Base-by-base conservation (phyloP, 2,113 vertebrate species). In the Cephalopterus ornatus region DNA sequence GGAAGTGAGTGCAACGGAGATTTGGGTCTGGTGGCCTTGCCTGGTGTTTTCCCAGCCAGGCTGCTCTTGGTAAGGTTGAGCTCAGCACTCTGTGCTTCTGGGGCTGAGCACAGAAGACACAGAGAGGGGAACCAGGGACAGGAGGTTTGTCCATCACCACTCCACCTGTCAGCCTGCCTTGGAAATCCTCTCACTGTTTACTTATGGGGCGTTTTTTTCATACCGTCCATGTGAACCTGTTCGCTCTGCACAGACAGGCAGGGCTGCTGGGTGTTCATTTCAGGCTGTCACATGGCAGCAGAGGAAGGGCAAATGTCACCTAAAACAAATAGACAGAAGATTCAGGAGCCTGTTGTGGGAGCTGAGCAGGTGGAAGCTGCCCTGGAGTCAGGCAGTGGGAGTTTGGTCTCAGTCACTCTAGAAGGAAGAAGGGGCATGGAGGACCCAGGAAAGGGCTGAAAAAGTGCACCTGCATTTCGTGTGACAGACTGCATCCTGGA, bases 1-100 rank as follows among this genome's bases (percentile, higher is more conserved):
- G 94, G 99, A 99, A 98, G 99, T 99, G 97, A 98, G 98, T 95
- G 50, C 74, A 63, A 7, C 5, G 17, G 21, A 50, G 24, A 17
- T 46, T 82, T 71, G 66, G 49, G 30, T 26, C 26, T 0, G 0
- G 9, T 42, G 39, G n/a, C 39, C 42, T 47, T 68, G 42, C 9
- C 27, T 47, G 59, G 20, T 24, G 20, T 59, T 88, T 62, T 62
- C 58, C 6, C 10, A 74, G 75, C 49, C 39, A 15, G 33, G 17
- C 10, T 76, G n/a, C 28, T 70, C 5, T 32, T 80, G 19, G 8
- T 35, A 27, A 28, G 55, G 44, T 41, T 4, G 2, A 63, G 22
- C 41, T 58, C 47, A 32, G 66, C 17, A 4, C 9, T 52, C 4
- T 3, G 35, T 75, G 33, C 30, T 55, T 18, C 14, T 21, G 46